These are phyloP conservation scores for human DNA, from an alignment of 2,113 vertebrate genomes.

Conservation along the genomic window GRCh38 chr11:41003001-41003500, in stretches of 20 bases:
- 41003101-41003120: neutral
- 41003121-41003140: neutral
- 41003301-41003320: neutral
- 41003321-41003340: neutral
- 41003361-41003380: neutral
- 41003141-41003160: neutral
- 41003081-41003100: neutral
- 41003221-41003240: neutral
- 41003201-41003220: neutral
- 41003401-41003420: slow-evolving; percentile 27
- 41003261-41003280: neutral
- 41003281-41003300: neutral
- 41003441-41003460: slow-evolving; percentile 31
- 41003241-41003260: neutral
- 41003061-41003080: neutral
- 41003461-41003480: slow-evolving; percentile 24
- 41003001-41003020: neutral
- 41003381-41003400: neutral
- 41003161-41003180: neutral
- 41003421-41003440: neutral
- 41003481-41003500: neutral
- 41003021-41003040: neutral
- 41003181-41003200: neutral
- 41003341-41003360: neutral
- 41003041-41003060: neutral